phyloP scores from a whole-genome alignment of 2,113 vertebrate genomes.

The Guaruba guarouba region DNA sequence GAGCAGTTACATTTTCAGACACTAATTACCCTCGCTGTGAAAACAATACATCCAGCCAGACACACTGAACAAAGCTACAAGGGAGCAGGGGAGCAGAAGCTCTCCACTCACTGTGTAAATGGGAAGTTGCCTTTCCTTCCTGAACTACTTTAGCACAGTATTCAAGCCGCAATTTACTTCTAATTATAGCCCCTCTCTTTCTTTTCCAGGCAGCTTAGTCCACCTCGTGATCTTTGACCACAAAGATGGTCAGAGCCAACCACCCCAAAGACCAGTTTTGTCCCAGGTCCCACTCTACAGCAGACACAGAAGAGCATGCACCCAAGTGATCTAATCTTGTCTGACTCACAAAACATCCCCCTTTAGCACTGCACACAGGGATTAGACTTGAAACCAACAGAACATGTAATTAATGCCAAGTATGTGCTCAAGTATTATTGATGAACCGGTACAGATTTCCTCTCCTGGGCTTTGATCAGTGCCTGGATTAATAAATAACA shows the following conservation, averaged over 20 bases:
- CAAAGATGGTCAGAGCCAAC: not conserved
- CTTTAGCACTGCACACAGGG: not conserved
- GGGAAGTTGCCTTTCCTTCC: not conserved
- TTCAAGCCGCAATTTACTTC: not conserved
- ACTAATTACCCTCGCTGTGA: constrained; percentile 36
- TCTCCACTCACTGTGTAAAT: not conserved
- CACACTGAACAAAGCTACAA: not conserved
- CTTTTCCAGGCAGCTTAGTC: not conserved
- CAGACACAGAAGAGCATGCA: not conserved
- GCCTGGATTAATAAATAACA: not conserved
- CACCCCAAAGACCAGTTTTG: rapidly evolving
- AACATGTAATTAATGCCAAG: not conserved
- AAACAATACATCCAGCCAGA: constrained; percentile 20
- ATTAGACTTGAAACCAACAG: not conserved
- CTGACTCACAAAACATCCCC: not conserved
- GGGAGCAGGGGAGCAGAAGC: not conserved
- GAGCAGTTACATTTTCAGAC: constrained; percentile 39
- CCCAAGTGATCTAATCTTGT: not conserved
- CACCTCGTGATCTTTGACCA: not conserved
- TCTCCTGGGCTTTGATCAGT: not conserved
- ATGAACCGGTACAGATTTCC: not conserved
- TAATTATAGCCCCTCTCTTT: not conserved
- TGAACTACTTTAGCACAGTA: not conserved
- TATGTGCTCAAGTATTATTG: not conserved
- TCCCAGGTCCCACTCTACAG: not conserved